Conservation (phyloP, 2,888 invertebrate species). For the Pheosia gnoma region DNA sequence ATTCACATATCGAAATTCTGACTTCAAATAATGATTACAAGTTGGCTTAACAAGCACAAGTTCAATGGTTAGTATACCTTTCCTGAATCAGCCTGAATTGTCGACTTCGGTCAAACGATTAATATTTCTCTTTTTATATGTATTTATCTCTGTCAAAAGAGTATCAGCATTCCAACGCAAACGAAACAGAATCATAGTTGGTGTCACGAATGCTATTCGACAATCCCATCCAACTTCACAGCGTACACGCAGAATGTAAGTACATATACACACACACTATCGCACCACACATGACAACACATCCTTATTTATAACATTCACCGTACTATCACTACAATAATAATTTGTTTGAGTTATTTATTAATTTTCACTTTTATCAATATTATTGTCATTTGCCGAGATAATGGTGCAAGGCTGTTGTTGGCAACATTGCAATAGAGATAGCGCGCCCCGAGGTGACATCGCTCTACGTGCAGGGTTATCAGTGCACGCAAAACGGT, state of each 20-base stretch:
- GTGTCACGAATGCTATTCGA: no score
- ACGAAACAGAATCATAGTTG: no score
- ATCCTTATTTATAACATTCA: slow-evolving; percentile 34
- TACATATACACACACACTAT: background rate
- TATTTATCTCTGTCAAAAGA: no score
- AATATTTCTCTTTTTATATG: no score
- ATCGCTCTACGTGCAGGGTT: slow-evolving; percentile 69
- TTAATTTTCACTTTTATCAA: slow-evolving; percentile 44
- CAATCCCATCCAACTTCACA: no score
- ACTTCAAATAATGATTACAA: no score
- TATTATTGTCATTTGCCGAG: slow-evolving; percentile 37
- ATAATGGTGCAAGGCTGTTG: slow-evolving; percentile 47
- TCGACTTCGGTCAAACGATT: no score
- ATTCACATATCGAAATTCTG: no score
- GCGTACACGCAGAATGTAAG: background rate
- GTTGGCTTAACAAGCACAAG: no score
- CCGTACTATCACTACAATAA: slow-evolving; percentile 28
- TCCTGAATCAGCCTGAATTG: no score
- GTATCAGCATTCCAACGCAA: no score
- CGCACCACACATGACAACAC: slow-evolving; percentile 13
- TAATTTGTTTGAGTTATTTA: slow-evolving; percentile 50
- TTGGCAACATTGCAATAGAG: slow-evolving; percentile 68
- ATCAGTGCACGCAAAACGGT: slow-evolving; percentile 66
- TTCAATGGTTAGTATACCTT: no score
- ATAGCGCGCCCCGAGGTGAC: slow-evolving; percentile 58